Evolutionary conservation across 2,797 vertebrate species (phyloP).

Genomic region (Botia kubotai): DNA sequence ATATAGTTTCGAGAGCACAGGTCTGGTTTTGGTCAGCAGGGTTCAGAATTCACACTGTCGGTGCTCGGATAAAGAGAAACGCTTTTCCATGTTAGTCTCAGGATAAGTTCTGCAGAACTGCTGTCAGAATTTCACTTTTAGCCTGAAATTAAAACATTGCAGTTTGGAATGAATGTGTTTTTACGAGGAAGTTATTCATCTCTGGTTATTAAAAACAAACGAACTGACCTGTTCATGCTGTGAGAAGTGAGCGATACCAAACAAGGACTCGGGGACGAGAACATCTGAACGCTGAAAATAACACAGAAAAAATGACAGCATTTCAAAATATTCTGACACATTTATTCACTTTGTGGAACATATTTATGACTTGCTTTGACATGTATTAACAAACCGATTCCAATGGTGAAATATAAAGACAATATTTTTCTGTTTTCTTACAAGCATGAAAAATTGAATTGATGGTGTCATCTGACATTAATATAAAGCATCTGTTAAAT

Average conservation of each 20-base stretch:
- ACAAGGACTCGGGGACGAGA: not conserved
- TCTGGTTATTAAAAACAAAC: not conserved
- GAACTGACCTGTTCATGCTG: not conserved
- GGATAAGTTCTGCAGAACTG: too few species aligned
- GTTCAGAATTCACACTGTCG: not conserved
- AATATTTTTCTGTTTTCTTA: not conserved
- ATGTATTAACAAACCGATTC: not conserved
- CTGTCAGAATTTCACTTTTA: not conserved
- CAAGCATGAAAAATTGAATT: slow-evolving; percentile 32
- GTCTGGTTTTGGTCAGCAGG: not conserved
- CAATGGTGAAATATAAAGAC: not conserved
- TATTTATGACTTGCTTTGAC: slow-evolving; percentile 2
- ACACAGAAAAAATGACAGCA: not conserved
- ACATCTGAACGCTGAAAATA: not conserved
- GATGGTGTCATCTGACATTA: slow-evolving; percentile 41
- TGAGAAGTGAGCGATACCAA: not conserved
- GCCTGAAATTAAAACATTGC: not conserved
- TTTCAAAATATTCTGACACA: not conserved
- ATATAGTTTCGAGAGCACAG: not conserved
- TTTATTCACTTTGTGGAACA: not conserved
- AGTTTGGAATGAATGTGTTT: not conserved
- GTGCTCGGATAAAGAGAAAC: not conserved
- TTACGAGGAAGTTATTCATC: not conserved
- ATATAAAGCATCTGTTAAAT: slow-evolving; percentile 56
- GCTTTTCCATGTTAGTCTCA: not conserved